Percentiles rank a stretch among this genome's conserved stretches.
These are phyloP conservation scores for Heliconius hortense DNA, from an alignment of 2,888 invertebrate genomes.

Conservation along the genomic window DNA sequence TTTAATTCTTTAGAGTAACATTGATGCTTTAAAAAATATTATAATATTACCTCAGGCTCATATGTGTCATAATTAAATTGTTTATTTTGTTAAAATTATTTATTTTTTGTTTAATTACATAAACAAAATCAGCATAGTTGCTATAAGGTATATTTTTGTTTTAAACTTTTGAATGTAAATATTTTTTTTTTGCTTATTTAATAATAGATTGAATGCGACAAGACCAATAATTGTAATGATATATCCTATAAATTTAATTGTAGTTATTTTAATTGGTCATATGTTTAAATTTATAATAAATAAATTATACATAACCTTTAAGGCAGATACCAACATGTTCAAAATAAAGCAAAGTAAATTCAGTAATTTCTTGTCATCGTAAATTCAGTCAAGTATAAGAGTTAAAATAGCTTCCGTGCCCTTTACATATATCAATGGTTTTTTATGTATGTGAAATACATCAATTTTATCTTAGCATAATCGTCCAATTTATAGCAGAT, in stretches of 20 bases:
- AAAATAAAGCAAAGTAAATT: conserved; percentile 41
- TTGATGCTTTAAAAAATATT: not conserved
- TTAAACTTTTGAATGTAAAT: not conserved
- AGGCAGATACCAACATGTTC: conserved; percentile 14
- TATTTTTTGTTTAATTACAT: not conserved
- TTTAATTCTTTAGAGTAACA: not conserved
- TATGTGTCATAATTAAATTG: not conserved
- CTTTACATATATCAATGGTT: conserved; percentile 33
- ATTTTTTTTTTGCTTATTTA: not conserved
- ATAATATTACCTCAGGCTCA: not conserved
- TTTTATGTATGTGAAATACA: conserved; percentile 23
- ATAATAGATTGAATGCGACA: not conserved
- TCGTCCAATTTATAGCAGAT: conserved; percentile 1
- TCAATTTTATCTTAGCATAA: conserved; percentile 11
- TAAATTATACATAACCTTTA: conserved; percentile 35
- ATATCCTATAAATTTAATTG: conserved; percentile 16
- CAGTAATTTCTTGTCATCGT: conserved; percentile 45
- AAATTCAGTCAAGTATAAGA: conserved; percentile 40
- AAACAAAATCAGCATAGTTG: not conserved
- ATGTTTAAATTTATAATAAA: conserved; percentile 32
- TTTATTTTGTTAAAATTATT: not conserved
- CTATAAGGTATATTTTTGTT: too few species aligned
- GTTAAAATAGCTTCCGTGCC: conserved; percentile 34
- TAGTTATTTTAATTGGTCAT: conserved; percentile 22
- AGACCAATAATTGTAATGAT: not conserved